Evolutionary conservation across 2,113 vertebrate species (phyloP), one percentile per base, ranked within the genome.

Genomic region (Prunella fulvescens): DNA sequence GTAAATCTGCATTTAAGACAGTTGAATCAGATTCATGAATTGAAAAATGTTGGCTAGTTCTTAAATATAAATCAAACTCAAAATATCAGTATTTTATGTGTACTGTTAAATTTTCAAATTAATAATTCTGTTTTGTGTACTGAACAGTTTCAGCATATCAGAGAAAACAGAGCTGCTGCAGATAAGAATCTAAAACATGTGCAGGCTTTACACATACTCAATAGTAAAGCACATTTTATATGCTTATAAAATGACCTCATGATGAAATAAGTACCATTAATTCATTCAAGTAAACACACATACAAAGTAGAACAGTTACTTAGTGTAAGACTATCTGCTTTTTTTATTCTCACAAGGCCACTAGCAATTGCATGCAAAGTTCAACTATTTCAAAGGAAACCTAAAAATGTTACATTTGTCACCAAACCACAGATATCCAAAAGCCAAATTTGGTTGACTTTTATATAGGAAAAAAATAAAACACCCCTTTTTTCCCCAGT

Each of bases 211-310:
- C 58, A 90, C 19, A 73, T 70, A 65, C 25, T 62, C 61, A 44
- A 62, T 37, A 69, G 56, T 29, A 91, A 45, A 95, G 82, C 56
- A 96, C 86, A 80, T 79, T 91, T 86, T 79, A 92, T 74, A 95
- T 88, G 72, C 70, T 83, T 93, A 92, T 88, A 93, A 73, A 96
- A 92, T 42, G 93, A 70, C 83, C 58, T 96, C 26, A 18, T 86
- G 91, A 86, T 74, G 29, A 97, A 95, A 86, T 90, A 96, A 96
- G 93, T 98, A 96, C 93, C 86, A 90, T 96, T 93, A 94, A 93
- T 91, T 96, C 93, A 85, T 96, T 95, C 90, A 95, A 96, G 94
- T 96, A 96, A 95, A 94, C 48, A 92, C 78, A 64, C 31, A 70
- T 60, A 80, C 87, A 90, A 95, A 92, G 87, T 69, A 94, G 61